Base-by-base conservation (phyloP, 2,888 invertebrate genomes). In the Tuta absoluta region DNA sequence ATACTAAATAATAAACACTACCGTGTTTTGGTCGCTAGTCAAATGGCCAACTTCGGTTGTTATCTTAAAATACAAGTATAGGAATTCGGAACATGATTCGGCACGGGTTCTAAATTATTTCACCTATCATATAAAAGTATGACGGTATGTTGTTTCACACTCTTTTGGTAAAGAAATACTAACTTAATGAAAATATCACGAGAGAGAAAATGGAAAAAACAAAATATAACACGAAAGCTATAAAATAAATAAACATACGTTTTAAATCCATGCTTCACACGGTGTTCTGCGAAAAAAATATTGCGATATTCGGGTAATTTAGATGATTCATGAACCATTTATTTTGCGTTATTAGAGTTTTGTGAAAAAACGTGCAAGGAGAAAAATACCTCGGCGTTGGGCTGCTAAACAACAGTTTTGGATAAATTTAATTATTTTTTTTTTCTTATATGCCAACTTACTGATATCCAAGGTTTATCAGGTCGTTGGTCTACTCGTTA, bases 321-420 rank as follows among this genome's bases (percentile, higher is more conserved):
- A 65, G 64, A 64, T 69, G 69, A 69, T 68, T 68, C 65, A 69
- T 68, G 67, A 60, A 61, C 69, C 69, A 68, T 69, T 66, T 66
- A 66, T 62, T 65, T 66, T 63, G 53, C 58, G 69, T 68, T 69
- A 68, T 69, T 68, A 66, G 67, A 66, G 62, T 67, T 69, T 58
- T 65, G 61, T 64, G 63, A 65, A 64, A 63, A 63, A 56, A 62
- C 62, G 58, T 63, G 61, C 53, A 62, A 66, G 51, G 58, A 53
- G 38, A 37, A 57, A 45, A 63, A 66, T 56, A 64, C 45, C 64
- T 59, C 21, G 2, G 19, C 5, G 14, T 45, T 21, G 56, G 63
- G 66, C 65, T 56, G 7, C 10, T 48, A 49, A 61, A 56, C 14
- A 33, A 51, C 21, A 11, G 51, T 10, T 51, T 23, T 19, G 23